phyloP scores from a whole-genome alignment of 2,113 vertebrate species.

The Dasypus novemcinctus region DNA sequence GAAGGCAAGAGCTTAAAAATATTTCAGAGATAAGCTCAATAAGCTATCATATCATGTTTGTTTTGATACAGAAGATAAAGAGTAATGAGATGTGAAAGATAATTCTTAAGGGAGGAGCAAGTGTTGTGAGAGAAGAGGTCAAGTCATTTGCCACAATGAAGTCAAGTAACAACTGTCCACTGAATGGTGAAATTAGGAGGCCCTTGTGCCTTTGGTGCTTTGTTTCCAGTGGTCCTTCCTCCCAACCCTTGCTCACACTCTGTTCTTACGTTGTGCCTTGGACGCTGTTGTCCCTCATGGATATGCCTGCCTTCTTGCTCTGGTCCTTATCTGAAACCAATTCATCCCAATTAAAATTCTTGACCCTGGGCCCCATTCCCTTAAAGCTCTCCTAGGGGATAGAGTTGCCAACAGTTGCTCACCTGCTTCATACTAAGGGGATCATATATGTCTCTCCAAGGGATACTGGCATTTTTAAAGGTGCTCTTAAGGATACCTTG shows the following conservation, averaged over 20 bases:
- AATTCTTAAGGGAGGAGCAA: not conserved
- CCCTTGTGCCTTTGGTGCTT: not conserved
- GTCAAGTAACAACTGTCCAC: not conserved
- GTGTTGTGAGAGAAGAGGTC: not conserved
- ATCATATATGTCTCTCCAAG: not conserved
- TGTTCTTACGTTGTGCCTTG: not conserved
- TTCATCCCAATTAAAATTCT: not conserved
- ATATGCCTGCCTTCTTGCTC: not conserved
- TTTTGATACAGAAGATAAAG: constrained; percentile 6
- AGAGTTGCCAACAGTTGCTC: not conserved
- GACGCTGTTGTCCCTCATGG: not conserved
- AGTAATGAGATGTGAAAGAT: not conserved
- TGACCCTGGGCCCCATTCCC: not conserved
- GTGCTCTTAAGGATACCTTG: not conserved
- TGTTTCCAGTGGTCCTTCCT: not conserved
- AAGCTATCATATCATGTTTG: not conserved
- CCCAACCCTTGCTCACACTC: not conserved
- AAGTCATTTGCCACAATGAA: not conserved
- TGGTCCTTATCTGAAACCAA: constrained; percentile 1
- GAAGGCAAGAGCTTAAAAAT: not conserved
- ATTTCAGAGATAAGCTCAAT: not conserved
- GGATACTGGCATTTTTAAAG: not conserved
- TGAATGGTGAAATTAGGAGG: not conserved
- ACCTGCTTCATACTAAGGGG: not conserved
- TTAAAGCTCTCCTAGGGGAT: not conserved